A percentile compares a stretch with the other conserved stretches of the same genome.
Conservation (phyloP, 2,113 vertebrate genomes). For the Gallinago media region DNA sequence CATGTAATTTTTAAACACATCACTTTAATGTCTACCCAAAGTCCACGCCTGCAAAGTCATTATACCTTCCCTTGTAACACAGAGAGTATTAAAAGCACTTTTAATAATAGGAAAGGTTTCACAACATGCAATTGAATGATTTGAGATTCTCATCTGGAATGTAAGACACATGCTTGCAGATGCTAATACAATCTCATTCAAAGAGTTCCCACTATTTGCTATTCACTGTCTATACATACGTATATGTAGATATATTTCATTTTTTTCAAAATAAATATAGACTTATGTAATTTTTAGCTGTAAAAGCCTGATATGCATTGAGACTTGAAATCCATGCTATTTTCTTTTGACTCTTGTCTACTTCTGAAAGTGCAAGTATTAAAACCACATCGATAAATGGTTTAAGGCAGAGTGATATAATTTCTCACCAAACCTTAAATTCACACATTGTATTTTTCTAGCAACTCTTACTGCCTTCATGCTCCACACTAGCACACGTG, state of each 20-base stretch:
- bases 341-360: not conserved
- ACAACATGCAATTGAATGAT: not conserved
- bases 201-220: not conserved
- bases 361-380: not conserved
- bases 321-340: not conserved
- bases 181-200: not conserved
- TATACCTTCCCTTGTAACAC: not conserved
- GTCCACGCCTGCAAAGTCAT: not conserved
- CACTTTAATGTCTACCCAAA: not conserved
- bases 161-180: not conserved
- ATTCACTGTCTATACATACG: not conserved
- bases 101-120: not conserved
- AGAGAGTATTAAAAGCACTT: not conserved
- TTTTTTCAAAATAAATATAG: not conserved
- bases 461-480: not conserved
- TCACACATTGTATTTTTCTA: not conserved
- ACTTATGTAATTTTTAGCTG: not conserved
- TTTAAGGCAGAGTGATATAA: not conserved
- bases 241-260: accelerated
- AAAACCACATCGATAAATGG: not conserved
- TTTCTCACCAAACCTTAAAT: not conserved
- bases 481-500: accelerated
- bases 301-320: not conserved
- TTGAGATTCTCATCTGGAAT: not conserved
- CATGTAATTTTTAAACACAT: not conserved